Conservation (phyloP, 1,140 invertebrate genomes). For the Brachionus rotundiformis region DNA sequence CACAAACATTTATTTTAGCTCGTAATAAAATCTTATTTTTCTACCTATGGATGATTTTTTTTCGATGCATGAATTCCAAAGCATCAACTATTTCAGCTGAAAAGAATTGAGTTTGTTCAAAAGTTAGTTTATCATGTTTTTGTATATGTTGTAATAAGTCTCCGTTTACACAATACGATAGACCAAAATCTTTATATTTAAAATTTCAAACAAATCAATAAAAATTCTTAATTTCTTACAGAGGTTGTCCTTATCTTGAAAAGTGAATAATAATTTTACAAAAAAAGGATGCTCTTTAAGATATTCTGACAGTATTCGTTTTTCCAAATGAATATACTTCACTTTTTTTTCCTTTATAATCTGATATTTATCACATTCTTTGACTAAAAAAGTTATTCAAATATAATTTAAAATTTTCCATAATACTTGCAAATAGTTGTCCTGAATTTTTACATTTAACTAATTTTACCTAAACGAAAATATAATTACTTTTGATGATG, state of each 20-base stretch:
- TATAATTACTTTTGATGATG: slow-evolving; percentile 13
- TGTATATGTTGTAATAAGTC: slow-evolving; percentile 88
- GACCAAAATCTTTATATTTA: slow-evolving; percentile 76
- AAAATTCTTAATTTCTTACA: slow-evolving; percentile 66
- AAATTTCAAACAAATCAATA: slow-evolving; percentile 53
- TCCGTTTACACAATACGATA: slow-evolving; percentile 90
- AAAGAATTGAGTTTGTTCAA: slow-evolving; percentile 86
- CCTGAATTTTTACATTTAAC: slow-evolving; percentile 84
- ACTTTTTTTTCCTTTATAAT: slow-evolving; percentile 89
- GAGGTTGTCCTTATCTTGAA: slow-evolving; percentile 87
- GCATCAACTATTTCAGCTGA: slow-evolving; percentile 86
- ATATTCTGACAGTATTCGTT: slow-evolving; percentile 73
- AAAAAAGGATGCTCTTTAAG: slow-evolving; percentile 72
- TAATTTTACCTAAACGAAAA: slow-evolving; percentile 74
- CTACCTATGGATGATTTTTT: slow-evolving; percentile 84
- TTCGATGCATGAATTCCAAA: slow-evolving; percentile 84
- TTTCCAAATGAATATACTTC: slow-evolving; percentile 87
- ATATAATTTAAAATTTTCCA: neutral
- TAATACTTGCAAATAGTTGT: slow-evolving; percentile 88
- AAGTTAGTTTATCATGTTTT: slow-evolving; percentile 84
- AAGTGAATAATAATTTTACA: slow-evolving; percentile 89
- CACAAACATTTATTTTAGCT: too few relatives aligned
- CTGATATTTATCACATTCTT: slow-evolving; percentile 89
- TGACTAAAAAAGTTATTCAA: slow-evolving; percentile 71
- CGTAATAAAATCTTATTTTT: too few relatives aligned